Evolutionary conservation across 2,113 vertebrate genomes (phyloP).

Genomic region (Xiphophorus couchianus): DNA sequence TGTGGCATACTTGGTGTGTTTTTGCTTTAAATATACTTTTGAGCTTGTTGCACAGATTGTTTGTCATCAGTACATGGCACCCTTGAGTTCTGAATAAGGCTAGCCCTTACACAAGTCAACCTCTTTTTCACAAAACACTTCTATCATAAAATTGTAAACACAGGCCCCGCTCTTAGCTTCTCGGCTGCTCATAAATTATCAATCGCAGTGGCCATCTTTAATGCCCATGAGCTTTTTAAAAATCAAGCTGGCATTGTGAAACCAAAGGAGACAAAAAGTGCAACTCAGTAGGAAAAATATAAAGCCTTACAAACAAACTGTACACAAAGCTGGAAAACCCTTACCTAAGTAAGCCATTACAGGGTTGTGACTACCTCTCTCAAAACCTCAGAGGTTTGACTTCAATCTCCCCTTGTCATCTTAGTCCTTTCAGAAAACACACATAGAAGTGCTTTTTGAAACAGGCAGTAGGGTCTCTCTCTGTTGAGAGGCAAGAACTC

Average conservation of each 20-base stretch:
- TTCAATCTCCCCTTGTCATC: not conserved
- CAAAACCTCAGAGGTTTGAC: not conserved
- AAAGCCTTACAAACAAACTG: not conserved
- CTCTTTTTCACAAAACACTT: not conserved
- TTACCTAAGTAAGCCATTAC: no score
- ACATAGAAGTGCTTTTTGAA: not conserved
- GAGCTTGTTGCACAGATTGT: not conserved
- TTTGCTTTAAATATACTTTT: not conserved
- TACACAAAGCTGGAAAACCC: no score
- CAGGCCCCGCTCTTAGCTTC: not conserved
- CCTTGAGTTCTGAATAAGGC: not conserved
- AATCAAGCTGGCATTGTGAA: not conserved
- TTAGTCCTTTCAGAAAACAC: not conserved
- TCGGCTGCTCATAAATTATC: not conserved
- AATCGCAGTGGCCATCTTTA: not conserved
- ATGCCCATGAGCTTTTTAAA: not conserved
- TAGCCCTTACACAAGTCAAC: not conserved
- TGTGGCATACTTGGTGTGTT: no score
- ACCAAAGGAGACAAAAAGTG: not conserved
- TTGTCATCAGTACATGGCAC: not conserved
- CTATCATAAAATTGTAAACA: not conserved
- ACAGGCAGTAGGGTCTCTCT: constrained; percentile 19
- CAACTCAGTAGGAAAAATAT: not conserved
- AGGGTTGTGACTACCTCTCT: not conserved
- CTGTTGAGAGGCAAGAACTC: constrained; percentile 23